These are phyloP conservation scores for Dipus sagitta DNA, from an alignment of 2,797 vertebrate species.

Conservation along the genomic window DNA sequence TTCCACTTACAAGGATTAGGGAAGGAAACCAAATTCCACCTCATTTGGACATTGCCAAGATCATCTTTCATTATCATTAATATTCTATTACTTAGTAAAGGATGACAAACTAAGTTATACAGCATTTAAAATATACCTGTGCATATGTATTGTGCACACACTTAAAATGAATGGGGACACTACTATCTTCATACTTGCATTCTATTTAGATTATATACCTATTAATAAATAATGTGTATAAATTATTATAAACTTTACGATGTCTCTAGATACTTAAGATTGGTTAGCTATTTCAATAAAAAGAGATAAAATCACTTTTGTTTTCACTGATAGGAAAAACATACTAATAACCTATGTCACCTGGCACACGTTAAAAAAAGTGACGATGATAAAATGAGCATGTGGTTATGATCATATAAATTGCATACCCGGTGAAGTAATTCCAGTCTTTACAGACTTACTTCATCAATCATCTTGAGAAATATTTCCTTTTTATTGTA, in stretches of 20 bases:
- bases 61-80: background rate
- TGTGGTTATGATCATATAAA: slow-evolving; percentile 46
- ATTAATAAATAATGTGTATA: slow-evolving; percentile 20
- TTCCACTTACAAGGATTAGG: background rate
- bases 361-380: slow-evolving; percentile 20
- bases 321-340: background rate
- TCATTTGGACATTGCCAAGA: background rate
- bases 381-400: background rate
- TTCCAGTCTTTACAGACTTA: slow-evolving; percentile 38
- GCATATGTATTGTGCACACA: background rate
- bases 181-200: background rate
- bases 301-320: slow-evolving; percentile 33
- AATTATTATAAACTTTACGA: slow-evolving; percentile 18
- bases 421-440: slow-evolving; percentile 59
- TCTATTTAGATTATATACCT: background rate
- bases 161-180: slow-evolving; percentile 24
- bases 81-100: background rate
- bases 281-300: slow-evolving; percentile 44
- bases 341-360: slow-evolving; percentile 5
- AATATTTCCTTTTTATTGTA: slow-evolving; percentile 47
- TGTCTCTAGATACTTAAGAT: slow-evolving; percentile 1
- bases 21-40: background rate
- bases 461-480: slow-evolving; percentile 58
- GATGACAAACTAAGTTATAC: background rate
- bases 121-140: slow-evolving; percentile 40